These are phyloP conservation scores for Anseranas semipalmata DNA, from an alignment of 2,113 vertebrate genomes.

Conservation along the genomic window DNA sequence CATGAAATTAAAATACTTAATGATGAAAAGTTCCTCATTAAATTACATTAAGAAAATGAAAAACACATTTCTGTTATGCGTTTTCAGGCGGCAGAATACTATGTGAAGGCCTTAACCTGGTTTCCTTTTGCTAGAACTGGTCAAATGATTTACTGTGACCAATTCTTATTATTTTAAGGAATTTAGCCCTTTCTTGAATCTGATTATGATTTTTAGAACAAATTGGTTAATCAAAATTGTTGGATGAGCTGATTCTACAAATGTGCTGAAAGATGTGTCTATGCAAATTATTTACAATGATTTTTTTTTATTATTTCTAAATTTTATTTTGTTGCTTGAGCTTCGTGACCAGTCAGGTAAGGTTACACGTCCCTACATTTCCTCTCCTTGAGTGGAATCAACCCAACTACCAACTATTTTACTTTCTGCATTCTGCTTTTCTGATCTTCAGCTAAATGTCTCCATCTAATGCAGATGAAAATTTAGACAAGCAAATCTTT, in stretches of 20 bases:
- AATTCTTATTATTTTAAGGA: constrained; percentile 51
- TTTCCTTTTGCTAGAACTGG: constrained; percentile 44
- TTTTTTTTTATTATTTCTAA: background rate
- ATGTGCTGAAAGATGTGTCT: background rate
- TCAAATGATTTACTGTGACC: constrained; percentile 10
- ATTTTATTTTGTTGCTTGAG: background rate
- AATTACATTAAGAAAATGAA: constrained; percentile 72
- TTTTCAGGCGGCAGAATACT: constrained; percentile 56
- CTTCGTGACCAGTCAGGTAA: background rate
- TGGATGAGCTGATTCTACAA: background rate
- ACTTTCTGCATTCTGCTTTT: background rate
- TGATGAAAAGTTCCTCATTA: constrained; percentile 69
- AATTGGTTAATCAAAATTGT: background rate
- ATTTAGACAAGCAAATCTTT: background rate
- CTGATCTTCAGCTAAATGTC: background rate
- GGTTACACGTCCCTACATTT: background rate
- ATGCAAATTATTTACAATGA: background rate
- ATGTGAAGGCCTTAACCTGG: constrained; percentile 31
- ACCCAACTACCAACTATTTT: background rate
- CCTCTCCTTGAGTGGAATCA: background rate
- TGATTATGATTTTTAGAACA: background rate
- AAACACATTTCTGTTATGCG: constrained; percentile 63
- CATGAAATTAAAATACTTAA: constrained; percentile 64
- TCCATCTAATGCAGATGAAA: background rate
- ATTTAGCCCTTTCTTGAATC: constrained; percentile 17